Percentiles rank a stretch among this genome's conserved stretches.
phyloP scores from a whole-genome alignment of 37 sponge, comb jelly and placozoan genomes.

The Ianthella basta region DNA sequence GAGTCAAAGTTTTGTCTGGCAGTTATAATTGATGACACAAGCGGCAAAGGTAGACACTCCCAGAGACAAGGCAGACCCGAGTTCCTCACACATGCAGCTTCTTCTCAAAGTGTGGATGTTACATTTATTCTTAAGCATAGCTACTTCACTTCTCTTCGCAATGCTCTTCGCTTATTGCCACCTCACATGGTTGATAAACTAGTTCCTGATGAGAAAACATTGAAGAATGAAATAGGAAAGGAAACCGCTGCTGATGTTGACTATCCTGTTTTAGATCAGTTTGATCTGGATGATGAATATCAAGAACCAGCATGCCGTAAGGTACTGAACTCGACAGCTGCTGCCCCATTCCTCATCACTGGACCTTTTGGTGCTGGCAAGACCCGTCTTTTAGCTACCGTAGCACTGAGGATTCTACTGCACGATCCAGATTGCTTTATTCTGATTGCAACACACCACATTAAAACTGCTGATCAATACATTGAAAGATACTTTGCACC shows the following conservation, averaged over 20 bases:
- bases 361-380: conserved; percentile 57
- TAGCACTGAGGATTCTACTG: neutral
- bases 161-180: neutral
- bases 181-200: neutral
- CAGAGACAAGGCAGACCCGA: too few relatives aligned
- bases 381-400: conserved; percentile 32
- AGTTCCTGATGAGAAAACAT: neutral
- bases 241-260: neutral
- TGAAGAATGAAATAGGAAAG: neutral
- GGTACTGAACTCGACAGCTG: neutral
- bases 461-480: conserved; percentile 36
- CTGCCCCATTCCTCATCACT: conserved; percentile 24
- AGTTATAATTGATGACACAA: too few relatives aligned
- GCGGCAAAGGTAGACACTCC: too few relatives aligned
- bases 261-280: neutral
- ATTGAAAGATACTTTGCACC: conserved; percentile 30
- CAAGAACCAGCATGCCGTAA: neutral
- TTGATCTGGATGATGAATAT: conserved; percentile 16
- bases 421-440: neutral
- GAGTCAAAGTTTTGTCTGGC: too few relatives aligned
- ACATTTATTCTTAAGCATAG: conserved; percentile 1
- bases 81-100: too few relatives aligned
- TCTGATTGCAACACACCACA: conserved; percentile 16
- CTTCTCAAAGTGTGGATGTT: neutral
- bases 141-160: conserved; percentile 21